These are phyloP conservation scores for Bungarus multicinctus DNA, from an alignment of 2,113 vertebrate genomes.

Conservation along the genomic window DNA sequence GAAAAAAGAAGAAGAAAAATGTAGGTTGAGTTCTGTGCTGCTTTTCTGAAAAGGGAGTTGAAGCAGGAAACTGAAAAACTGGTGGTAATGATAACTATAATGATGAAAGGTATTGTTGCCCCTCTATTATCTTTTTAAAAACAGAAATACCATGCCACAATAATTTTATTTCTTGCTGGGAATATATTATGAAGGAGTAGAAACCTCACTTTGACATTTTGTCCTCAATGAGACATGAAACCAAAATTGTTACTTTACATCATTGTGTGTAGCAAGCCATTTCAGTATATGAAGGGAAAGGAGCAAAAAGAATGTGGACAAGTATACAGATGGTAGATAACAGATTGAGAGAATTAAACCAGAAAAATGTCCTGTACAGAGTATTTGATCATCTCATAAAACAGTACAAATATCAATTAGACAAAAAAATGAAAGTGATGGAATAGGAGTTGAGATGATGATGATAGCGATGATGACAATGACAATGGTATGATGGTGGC, in stretches of 20 bases:
- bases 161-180: not conserved
- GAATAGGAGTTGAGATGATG: not conserved
- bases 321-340: not conserved
- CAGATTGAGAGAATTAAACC: not conserved
- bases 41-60: not conserved
- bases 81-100: not conserved
- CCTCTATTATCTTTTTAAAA: not conserved
- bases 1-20: not conserved
- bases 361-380: not conserved
- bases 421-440: not conserved
- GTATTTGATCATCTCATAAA: not conserved
- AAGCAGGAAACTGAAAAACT: not conserved
- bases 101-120: not conserved
- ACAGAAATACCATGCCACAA: not conserved
- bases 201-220: not conserved
- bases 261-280: not conserved
- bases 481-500: not conserved
- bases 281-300: not conserved
- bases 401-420: not conserved
- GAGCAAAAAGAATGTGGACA: not conserved
- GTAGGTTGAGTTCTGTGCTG: not conserved
- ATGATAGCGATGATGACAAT: no score
- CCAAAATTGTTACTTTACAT: not conserved
- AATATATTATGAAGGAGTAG: not conserved
- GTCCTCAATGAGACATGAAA: not conserved